Base-by-base conservation (phyloP, 2,797 vertebrate genomes). In the Brachymystax lenok region DNA sequence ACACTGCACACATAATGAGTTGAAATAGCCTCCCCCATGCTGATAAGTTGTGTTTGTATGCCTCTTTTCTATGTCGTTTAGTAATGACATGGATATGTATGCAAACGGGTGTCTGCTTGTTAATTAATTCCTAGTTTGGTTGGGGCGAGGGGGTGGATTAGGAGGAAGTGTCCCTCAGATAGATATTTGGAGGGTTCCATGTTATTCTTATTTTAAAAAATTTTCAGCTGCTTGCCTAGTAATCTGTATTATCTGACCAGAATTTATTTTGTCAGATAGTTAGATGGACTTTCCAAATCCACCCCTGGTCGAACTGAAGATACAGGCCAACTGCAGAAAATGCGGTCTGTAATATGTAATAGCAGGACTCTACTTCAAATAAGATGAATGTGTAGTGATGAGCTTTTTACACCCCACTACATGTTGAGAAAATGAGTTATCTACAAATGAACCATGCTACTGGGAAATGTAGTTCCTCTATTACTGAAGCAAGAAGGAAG, bases 11-110 rank as follows among this genome's bases (percentile, higher is more conserved):
- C 59, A 59, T 28, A 50, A 6, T 28, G 21, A 69, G 71, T 83
- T 81, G 83, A 71, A 81, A 80, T 12, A n/a, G 54, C n/a, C 7
- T 21, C 56, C 51, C 30, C 40, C 33, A 10, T 33, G 56, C 71
- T 54, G 75, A 71, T 74, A 78, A 82, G 56, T 73, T 10, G 40
- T 76, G 56, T 76, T 76, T 69, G 52, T 46, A 73, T n/a, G 28
- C 71, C 54, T 73, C 30, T 63, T 72, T 56, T 64, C 35, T 66
- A 21, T 73, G 80, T 73, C 56, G 21, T 46, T 30, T 46, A 12
- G 21, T 76, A 73, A 78, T 76, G 74, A 73, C 71, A 76, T 73
- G 46, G 74, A 76, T 69, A 79, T 73, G 71, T 21, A 74, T 69
- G 73, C 70, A 73, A 67, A 75, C 27, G 17, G 46, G 21, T 10